phyloP scores from a whole-genome alignment of 2,888 invertebrate species.

The Euclidia mi region DNA sequence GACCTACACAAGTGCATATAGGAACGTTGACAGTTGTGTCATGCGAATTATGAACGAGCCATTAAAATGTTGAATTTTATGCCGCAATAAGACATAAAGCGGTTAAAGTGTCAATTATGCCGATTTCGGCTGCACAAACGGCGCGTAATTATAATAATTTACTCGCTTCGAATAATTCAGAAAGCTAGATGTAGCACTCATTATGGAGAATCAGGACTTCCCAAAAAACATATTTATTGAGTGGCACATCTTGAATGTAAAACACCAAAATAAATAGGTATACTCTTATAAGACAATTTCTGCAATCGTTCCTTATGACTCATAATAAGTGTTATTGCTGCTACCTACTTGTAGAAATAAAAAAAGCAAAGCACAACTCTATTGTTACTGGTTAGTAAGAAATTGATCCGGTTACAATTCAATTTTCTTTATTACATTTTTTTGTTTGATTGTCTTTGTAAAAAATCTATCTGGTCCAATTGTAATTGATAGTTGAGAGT shows the following conservation, averaged over 20 bases:
- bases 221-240: no score
- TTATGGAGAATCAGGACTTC: no score
- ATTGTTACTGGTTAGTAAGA: conserved; percentile 20
- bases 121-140: no score
- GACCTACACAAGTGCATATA: neutral
- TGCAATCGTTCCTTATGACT: neutral
- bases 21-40: conserved; percentile 31
- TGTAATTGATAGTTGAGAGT: conserved; percentile 52
- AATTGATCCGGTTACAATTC: conserved; percentile 32
- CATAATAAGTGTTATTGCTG: neutral
- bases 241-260: no score
- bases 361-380: conserved; percentile 6
- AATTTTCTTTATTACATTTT: conserved; percentile 25
- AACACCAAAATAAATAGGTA: no score
- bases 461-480: conserved; percentile 44
- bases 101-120: no score
- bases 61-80: neutral
- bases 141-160: no score
- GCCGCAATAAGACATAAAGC: no score
- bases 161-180: no score
- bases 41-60: conserved; percentile 21
- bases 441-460: conserved; percentile 33
- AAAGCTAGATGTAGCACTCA: no score
- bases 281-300: neutral
- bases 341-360: neutral